These are phyloP conservation scores for Sapajus apella DNA, from an alignment of 2,113 vertebrate genomes.

Conservation along the genomic window DNA sequence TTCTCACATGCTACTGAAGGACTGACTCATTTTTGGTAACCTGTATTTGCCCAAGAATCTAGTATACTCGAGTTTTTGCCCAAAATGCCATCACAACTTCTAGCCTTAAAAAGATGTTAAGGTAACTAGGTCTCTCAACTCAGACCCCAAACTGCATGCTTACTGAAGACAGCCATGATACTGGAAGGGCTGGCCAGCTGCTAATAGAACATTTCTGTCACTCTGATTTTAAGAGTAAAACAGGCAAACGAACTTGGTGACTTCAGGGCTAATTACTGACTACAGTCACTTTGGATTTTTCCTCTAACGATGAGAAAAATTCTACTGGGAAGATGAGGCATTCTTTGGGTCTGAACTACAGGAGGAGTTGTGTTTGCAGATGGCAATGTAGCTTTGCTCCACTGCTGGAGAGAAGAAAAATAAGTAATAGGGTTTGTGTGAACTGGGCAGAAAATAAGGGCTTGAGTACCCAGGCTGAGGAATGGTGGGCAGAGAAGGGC, in stretches of 20 bases:
- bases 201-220: neutral
- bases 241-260: neutral
- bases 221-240: conserved; percentile 18
- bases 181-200: neutral
- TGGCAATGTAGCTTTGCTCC: neutral
- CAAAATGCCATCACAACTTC: neutral
- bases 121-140: neutral
- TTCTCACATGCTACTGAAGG: neutral
- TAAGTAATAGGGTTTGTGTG: neutral
- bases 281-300: conserved; percentile 17
- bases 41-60: neutral
- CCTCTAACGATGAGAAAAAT: neutral
- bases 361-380: neutral
- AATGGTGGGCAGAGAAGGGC: neutral
- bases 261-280: conserved; percentile 1
- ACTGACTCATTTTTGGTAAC: neutral
- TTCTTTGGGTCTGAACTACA: neutral
- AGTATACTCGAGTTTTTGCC: neutral
- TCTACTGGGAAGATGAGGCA: neutral
- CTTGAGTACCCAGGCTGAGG: neutral
- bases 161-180: neutral
- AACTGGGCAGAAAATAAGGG: neutral
- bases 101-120: neutral
- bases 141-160: neutral
- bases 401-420: neutral